These are phyloP conservation scores for Pristionchus exspectatus DNA, from an alignment of 2,888 invertebrate species.

Conservation along the genomic window DNA sequence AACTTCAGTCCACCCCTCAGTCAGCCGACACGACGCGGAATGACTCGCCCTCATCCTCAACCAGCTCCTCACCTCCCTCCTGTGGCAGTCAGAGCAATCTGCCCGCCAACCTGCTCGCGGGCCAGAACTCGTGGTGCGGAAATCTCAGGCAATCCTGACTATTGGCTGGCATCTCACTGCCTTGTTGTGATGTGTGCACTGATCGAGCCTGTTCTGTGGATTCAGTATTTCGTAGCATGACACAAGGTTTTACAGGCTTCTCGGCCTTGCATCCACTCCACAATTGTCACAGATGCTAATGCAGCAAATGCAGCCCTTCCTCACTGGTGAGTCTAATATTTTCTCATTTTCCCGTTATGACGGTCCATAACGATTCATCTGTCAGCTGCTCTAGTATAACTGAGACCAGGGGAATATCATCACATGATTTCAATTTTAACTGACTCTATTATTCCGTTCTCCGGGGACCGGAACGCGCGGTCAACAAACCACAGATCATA, in stretches of 20 bases:
- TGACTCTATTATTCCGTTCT: neutral
- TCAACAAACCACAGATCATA: no score
- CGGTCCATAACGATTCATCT: no score
- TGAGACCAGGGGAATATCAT: neutral
- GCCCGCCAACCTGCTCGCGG: neutral
- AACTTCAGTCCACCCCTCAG: neutral
- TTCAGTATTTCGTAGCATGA: neutral
- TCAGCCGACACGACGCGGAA: neutral
- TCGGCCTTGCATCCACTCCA: slow-evolving; percentile 40
- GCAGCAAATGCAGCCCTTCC: slow-evolving; percentile 51
- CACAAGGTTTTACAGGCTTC: neutral
- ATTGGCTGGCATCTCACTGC: no score
- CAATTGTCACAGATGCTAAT: slow-evolving; percentile 36
- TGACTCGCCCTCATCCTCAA: slow-evolving; percentile 40
- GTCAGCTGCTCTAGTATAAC: no score
- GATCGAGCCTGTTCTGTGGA: neutral
- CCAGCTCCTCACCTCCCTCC: slow-evolving; percentile 49
- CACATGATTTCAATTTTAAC: neutral
- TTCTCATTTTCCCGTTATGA: neutral
- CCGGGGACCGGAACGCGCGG: neutral
- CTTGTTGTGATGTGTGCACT: neutral
- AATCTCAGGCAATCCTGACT: no score
- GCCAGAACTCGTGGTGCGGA: neutral
- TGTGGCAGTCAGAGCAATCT: slow-evolving; percentile 23
- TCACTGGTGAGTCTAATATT: neutral